These are phyloP conservation scores for Callospermophilus lateralis DNA, from an alignment of 2,113 vertebrate genomes.

Conservation along the genomic window DNA sequence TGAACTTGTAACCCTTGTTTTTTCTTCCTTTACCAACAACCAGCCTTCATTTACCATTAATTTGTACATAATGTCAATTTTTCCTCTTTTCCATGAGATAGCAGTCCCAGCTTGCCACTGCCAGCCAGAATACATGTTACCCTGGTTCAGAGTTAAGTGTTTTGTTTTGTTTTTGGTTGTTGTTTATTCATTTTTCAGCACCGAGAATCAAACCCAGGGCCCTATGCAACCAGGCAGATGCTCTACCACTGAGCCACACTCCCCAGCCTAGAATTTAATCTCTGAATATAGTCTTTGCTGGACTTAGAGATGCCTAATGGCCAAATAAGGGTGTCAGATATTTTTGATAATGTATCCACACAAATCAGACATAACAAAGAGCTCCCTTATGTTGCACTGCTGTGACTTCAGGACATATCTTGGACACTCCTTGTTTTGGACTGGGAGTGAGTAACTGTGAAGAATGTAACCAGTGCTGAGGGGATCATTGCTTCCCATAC, in stretches of 20 bases:
- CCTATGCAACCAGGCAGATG: neutral
- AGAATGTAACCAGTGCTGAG: neutral
- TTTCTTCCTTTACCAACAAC: neutral
- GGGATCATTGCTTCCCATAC: neutral
- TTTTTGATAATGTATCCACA: neutral
- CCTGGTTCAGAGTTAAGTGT: neutral
- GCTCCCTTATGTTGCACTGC: neutral
- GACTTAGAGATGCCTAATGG: neutral
- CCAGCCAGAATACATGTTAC: neutral
- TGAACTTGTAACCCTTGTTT: neutral
- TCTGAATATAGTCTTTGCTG: conserved; percentile 20
- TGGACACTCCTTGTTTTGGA: neutral
- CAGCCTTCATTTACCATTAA: neutral
- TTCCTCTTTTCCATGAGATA: neutral
- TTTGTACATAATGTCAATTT: neutral
- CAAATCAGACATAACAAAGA: neutral
- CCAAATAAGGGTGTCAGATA: neutral
- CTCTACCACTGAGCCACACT: neutral
- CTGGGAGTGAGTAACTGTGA: neutral
- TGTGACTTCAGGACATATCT: conserved; percentile 9
- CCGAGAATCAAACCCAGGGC: neutral
- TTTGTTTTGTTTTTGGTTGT: neutral
- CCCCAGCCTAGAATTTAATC: neutral
- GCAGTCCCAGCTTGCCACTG: neutral
- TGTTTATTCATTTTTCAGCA: neutral